Conservation (phyloP, 2,888 invertebrate species). For the Cacoxenus indagator region DNA sequence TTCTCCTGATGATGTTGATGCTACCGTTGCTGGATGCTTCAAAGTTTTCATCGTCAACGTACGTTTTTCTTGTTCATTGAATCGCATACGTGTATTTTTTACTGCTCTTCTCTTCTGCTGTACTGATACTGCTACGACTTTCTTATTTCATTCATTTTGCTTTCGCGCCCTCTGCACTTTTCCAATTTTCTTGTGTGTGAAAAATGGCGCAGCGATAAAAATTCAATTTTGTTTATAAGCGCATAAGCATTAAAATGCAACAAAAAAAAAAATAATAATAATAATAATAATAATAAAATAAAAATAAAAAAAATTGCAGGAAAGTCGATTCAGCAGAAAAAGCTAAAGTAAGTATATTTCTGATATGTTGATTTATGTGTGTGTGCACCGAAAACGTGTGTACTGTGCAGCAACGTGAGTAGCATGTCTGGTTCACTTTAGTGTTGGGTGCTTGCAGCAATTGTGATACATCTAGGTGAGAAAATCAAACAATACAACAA, state of each 20-base stretch:
- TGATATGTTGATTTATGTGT: conserved; percentile 33
- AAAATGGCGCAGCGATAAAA: conserved; percentile 48
- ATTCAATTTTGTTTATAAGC: conserved; percentile 55
- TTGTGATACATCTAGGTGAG: too few relatives aligned
- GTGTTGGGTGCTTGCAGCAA: too few relatives aligned
- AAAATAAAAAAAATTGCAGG: not conserved
- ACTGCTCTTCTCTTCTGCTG: conserved; percentile 22
- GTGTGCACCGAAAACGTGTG: too few relatives aligned
- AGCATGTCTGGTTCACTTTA: too few relatives aligned
- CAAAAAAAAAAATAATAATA: not conserved
- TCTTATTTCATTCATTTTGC: not conserved
- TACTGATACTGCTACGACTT: conserved; percentile 29
- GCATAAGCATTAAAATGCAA: not conserved
- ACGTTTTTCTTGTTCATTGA: conserved; percentile 59
- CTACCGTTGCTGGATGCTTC: not conserved
- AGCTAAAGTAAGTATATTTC: conserved; percentile 23
- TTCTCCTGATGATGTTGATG: not conserved
- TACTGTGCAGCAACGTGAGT: too few relatives aligned
- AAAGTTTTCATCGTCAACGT: not conserved
- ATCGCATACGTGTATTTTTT: conserved; percentile 38
- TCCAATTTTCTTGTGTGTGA: conserved; percentile 2
- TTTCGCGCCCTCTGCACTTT: not conserved
- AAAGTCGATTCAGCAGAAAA: conserved; percentile 9
- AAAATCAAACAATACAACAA: too few relatives aligned
- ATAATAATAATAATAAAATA: not conserved